Evolutionary conservation across 2,888 invertebrate genomes (phyloP), one percentile per base, ranked within the genome.

Genomic region (Machimus atricapillus): DNA sequence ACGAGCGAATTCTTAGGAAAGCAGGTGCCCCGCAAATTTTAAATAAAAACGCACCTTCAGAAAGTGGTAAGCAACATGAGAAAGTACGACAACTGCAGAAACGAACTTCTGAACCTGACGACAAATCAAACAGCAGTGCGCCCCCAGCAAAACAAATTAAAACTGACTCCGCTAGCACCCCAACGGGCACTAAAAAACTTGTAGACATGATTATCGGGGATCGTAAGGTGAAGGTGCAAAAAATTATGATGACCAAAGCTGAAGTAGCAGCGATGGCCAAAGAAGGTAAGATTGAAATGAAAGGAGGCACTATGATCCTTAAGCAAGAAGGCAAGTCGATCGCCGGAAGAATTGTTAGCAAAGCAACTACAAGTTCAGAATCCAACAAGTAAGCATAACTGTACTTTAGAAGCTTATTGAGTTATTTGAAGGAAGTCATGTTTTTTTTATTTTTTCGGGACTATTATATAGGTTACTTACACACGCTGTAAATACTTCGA

Each of bases 231-330:
- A 94, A 94, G 89, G 95, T 95, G 12, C 95, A 95, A 91, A 95
- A 95, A 90, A 94, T 95, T 73, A 94, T 95, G 2, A 94, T 95
- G 93, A 94, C 95, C 9, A 95, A 95, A 91, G 94, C 95, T 0
- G 95, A 95, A 90, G 94, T 95, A 27, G 95, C 94, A 89, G 94
- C 94, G 6, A 95, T 95, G 94, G 94, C 94, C 2, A 95, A 94
- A 90, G 93, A 95, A 89, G 95, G 95, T n/a, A 94, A 95, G 66
- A 93, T 95, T 31, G 94, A 94, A 91, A 93, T 95, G 91, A 94
- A 94, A 93, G 94, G 90, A 81, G 91, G 91, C 5, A 90, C 90
- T 58, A 90, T 91, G 89, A 90, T 91, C 86, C 88, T 91, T 23
- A 90, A 89, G 79, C 88, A 88, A 23, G 86, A 88, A 8, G 78